A percentile compares a stretch with the other conserved stretches of the same genome.
phyloP scores from a whole-genome alignment of 1,140 invertebrate genomes.

The Cydia fagiglandana region DNA sequence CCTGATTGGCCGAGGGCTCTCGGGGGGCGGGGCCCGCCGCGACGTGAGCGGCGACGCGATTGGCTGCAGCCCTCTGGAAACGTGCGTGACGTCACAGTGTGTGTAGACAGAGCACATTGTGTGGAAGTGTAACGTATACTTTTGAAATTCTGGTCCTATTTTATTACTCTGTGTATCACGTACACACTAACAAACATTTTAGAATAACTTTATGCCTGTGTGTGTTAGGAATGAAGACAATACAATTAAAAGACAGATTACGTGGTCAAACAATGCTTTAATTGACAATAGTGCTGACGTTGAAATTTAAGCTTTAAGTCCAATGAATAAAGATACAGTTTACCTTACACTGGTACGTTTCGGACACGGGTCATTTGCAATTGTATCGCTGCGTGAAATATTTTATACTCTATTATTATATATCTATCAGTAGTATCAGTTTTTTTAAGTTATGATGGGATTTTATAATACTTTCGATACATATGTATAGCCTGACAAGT shows the following conservation, averaged over 20 bases:
- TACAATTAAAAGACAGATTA: too few relatives aligned
- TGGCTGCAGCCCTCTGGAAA: conserved; percentile 57
- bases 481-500: too few relatives aligned
- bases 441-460: too few relatives aligned
- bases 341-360: neutral
- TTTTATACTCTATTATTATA: neutral
- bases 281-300: neutral
- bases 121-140: neutral
- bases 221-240: too few relatives aligned
- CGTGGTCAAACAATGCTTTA: neutral
- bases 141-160: neutral
- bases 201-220: too few relatives aligned
- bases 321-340: neutral
- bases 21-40: conserved; percentile 52
- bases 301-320: neutral
- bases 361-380: neutral
- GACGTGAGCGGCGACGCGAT: conserved; percentile 49
- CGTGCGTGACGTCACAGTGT: conserved; percentile 20
- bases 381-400: neutral
- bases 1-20: conserved; percentile 58
- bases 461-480: too few relatives aligned
- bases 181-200: too few relatives aligned
- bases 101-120: neutral
- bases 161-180: neutral
- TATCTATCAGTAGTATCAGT: too few relatives aligned